These are phyloP conservation scores for Fistularia tabacaria DNA, from an alignment of 2,797 vertebrate species.

Conservation along the genomic window DNA sequence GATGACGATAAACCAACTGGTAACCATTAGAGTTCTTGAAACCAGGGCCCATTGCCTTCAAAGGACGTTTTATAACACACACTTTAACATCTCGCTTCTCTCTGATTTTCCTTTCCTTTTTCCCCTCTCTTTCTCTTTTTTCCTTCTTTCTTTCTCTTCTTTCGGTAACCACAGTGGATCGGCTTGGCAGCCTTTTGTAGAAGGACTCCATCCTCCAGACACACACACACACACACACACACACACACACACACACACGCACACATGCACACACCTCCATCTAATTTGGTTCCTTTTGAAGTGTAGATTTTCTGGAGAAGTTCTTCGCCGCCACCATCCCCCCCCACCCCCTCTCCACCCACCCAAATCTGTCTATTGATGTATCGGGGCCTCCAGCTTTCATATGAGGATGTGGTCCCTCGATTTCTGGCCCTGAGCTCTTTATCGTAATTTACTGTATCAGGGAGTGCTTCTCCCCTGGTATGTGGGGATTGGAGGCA, in stretches of 20 bases:
- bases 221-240: slow-evolving; percentile 22
- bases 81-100: neutral
- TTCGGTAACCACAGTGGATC: slow-evolving; percentile 53
- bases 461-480: slow-evolving; percentile 70
- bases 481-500: slow-evolving; percentile 69
- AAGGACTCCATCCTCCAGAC: slow-evolving; percentile 51
- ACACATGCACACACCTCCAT: slow-evolving; percentile 8
- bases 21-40: slow-evolving; percentile 56
- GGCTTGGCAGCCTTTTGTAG: slow-evolving; percentile 52
- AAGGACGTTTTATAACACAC: slow-evolving; percentile 13
- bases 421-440: slow-evolving; percentile 61
- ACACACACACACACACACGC: neutral
- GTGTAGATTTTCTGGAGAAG: slow-evolving; percentile 69
- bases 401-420: slow-evolving; percentile 53
- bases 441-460: slow-evolving; percentile 74
- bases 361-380: slow-evolving; percentile 69
- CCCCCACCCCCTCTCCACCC: slow-evolving; percentile 16
- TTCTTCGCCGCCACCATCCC: slow-evolving; percentile 42
- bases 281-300: slow-evolving; percentile 67
- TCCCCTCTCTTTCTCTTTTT: slow-evolving; percentile 31
- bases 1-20: slow-evolving; percentile 52
- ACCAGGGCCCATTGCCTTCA: slow-evolving; percentile 44
- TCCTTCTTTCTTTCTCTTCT: slow-evolving; percentile 35
- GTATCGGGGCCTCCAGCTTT: slow-evolving; percentile 59
- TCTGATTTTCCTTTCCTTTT: slow-evolving; percentile 12